phyloP scores from a whole-genome alignment of 2,797 vertebrate genomes.

The Melanotaenia pygmaea region DNA sequence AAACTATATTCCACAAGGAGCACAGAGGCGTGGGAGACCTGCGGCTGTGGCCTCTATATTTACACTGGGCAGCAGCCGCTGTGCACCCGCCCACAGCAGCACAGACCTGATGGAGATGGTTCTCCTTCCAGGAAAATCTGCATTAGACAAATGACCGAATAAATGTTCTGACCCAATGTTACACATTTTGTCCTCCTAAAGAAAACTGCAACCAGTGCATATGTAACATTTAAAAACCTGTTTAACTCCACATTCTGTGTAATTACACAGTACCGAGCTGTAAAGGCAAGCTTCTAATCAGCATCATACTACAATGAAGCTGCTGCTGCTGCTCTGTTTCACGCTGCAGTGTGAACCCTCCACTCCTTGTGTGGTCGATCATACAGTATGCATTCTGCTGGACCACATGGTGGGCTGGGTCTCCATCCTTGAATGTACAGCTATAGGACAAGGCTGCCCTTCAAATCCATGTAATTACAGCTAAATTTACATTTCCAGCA shows the following conservation, averaged over 20 bases:
- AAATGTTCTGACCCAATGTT: constrained; percentile 28
- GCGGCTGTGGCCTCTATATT: constrained; percentile 80
- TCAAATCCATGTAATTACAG: constrained; percentile 57
- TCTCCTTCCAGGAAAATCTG: constrained; percentile 61
- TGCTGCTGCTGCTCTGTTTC: constrained; percentile 35
- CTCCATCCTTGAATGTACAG: constrained; percentile 49
- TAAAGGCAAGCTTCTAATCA: constrained; percentile 63
- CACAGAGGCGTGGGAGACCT: constrained; percentile 78
- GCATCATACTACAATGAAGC: constrained; percentile 26
- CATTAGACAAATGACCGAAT: constrained; percentile 25
- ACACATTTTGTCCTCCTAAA: constrained; percentile 19
- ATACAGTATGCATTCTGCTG: constrained; percentile 26
- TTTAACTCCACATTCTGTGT: constrained; percentile 24
- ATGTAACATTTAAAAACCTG: constrained; percentile 17
- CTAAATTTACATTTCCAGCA: constrained; percentile 59
- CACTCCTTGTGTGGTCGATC: constrained; percentile 63
- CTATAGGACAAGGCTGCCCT: constrained; percentile 35
- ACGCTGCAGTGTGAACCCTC: constrained; percentile 1
- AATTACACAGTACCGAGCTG: constrained; percentile 51
- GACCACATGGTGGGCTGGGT: constrained; percentile 56
- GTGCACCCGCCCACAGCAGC: constrained; percentile 60
- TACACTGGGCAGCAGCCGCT: constrained; percentile 77
- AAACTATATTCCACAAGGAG: constrained; percentile 70
- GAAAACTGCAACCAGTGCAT: neutral
- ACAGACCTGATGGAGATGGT: constrained; percentile 58